Conservation (phyloP, 2,888 invertebrate species). For the Morpho deidamia region DNA sequence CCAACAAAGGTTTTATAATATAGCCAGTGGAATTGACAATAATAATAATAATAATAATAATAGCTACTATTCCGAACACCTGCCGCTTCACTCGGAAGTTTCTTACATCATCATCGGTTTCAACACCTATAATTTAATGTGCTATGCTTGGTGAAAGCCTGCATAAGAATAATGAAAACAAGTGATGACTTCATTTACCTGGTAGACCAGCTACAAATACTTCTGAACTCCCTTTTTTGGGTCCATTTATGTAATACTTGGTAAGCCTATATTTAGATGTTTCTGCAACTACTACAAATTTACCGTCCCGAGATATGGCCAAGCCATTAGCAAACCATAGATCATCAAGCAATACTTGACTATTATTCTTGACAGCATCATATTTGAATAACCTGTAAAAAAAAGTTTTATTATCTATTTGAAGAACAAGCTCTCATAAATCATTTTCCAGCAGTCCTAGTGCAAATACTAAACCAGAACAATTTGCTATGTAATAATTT, state of each 20-base stretch:
- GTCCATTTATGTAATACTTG: constrained; percentile 89
- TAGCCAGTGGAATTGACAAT: too few relatives aligned
- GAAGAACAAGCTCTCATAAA: too few relatives aligned
- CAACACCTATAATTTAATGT: too few relatives aligned
- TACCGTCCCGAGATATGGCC: constrained; percentile 87
- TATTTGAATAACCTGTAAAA: constrained; percentile 87
- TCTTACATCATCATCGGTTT: too few relatives aligned
- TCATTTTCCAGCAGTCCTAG: too few relatives aligned
- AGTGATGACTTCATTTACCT: constrained; percentile 50
- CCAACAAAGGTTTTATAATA: too few relatives aligned
- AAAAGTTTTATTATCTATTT: not conserved
- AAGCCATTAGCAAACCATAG: constrained; percentile 94
- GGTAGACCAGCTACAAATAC: constrained; percentile 90
- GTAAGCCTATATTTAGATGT: constrained; percentile 81
- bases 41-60: too few relatives aligned
- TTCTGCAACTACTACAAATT: constrained; percentile 90
- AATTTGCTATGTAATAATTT: too few relatives aligned
- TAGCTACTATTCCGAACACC: too few relatives aligned
- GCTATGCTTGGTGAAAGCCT: too few relatives aligned
- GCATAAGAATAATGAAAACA: not conserved
- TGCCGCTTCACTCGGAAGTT: too few relatives aligned
- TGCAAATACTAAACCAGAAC: too few relatives aligned
- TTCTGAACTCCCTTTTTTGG: constrained; percentile 87
- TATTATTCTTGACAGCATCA: constrained; percentile 86
- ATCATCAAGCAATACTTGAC: constrained; percentile 85